Evolutionary conservation across 2,797 vertebrate species (phyloP).

Genomic region (Esox masquinongy): DNA sequence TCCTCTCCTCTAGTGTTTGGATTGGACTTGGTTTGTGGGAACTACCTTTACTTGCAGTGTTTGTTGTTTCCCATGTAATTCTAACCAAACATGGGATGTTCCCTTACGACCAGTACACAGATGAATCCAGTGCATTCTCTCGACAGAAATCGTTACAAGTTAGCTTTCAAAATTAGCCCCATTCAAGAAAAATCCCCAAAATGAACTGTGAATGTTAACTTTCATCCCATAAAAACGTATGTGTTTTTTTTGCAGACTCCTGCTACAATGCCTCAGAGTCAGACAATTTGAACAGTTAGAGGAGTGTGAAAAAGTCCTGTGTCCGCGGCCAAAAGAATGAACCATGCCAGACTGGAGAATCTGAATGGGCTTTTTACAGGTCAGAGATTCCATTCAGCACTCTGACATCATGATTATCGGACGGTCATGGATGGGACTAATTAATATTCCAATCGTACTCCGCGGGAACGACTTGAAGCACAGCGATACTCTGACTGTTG

Average conservation of each 20-base stretch:
- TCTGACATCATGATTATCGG: constrained; percentile 92
- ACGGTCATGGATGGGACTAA: constrained; percentile 94
- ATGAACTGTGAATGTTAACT: constrained; percentile 72
- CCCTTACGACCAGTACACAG: constrained; percentile 35
- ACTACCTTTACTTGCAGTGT: constrained; percentile 58
- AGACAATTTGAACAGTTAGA: constrained; percentile 87
- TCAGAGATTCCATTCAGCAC: constrained; percentile 93
- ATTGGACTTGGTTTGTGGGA: constrained; percentile 13
- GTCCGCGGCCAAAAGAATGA: constrained; percentile 88
- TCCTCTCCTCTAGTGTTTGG: no score
- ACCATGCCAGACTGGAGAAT: constrained; percentile 86
- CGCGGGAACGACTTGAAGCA: constrained; percentile 80
- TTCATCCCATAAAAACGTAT: constrained; percentile 59
- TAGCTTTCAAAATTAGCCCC: constrained; percentile 60
- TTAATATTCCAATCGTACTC: constrained; percentile 99
- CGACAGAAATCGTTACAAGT: constrained; percentile 40
- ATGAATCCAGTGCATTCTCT: constrained; percentile 45
- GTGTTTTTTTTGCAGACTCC: constrained; percentile 76
- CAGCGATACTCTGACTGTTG: constrained; percentile 81
- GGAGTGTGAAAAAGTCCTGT: constrained; percentile 92
- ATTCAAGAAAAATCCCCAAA: constrained; percentile 73
- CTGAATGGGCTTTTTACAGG: constrained; percentile 98
- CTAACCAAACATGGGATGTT: constrained; percentile 59
- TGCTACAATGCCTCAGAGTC: constrained; percentile 75
- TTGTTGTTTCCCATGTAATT: constrained; percentile 72